A percentile compares a stretch with the other conserved stretches of the same genome.
Conservation (phyloP, 2,797 vertebrate genomes). For the Carcharodon carcharias region DNA sequence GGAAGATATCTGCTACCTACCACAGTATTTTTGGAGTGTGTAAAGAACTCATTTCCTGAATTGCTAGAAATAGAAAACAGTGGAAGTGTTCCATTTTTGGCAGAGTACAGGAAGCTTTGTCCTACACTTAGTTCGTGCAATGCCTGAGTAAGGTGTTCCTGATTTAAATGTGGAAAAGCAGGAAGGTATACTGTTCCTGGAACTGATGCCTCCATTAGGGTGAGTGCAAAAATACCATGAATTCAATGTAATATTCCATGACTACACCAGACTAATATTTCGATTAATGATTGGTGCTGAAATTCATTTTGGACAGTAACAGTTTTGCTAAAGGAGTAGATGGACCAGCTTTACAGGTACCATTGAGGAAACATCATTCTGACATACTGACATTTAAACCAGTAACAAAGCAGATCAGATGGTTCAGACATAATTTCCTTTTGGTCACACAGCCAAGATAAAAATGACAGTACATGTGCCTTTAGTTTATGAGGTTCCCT, state of each 20-base stretch:
- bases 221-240: too few relatives aligned
- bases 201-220: neutral
- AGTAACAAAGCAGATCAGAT: neutral
- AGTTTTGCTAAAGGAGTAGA: neutral
- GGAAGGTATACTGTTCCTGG: neutral
- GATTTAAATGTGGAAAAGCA: too few relatives aligned
- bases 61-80: neutral
- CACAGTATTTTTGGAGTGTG: too few relatives aligned
- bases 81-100: neutral
- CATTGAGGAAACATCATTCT: neutral
- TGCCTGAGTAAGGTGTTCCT: neutral
- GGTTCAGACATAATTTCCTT: too few relatives aligned
- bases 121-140: too few relatives aligned
- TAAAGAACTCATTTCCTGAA: neutral
- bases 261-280: neutral
- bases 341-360: neutral
- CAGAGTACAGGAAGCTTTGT: too few relatives aligned
- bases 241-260: neutral
- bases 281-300: too few relatives aligned
- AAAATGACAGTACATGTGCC: neutral
- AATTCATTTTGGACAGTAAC: too few relatives aligned
- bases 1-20: neutral
- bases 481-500: neutral
- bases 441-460: neutral
- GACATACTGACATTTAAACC: neutral